Conservation (phyloP, 2,113 vertebrate species). For the Aphyosemion australe region DNA sequence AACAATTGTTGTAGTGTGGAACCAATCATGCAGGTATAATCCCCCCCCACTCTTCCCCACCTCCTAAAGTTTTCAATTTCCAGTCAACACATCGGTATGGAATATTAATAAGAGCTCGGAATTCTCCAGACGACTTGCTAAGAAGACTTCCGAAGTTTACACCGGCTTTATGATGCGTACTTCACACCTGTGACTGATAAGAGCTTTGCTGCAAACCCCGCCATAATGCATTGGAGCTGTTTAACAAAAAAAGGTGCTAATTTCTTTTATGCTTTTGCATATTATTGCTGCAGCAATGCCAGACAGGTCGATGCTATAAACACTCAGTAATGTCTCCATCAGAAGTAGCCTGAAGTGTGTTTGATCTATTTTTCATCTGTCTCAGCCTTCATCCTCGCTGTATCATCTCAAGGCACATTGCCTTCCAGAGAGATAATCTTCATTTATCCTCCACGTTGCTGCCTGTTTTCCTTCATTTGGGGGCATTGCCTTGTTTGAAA, state of each 20-base stretch:
- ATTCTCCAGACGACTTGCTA: slow-evolving; percentile 46
- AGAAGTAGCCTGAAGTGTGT: slow-evolving; percentile 25
- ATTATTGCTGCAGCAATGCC: slow-evolving; percentile 28
- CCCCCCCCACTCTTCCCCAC: slow-evolving; percentile 64
- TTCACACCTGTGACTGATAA: slow-evolving; percentile 29
- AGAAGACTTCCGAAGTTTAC: slow-evolving; percentile 63
- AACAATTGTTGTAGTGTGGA: slow-evolving; percentile 77
- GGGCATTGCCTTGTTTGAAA: slow-evolving; percentile 43
- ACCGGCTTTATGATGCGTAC: slow-evolving; percentile 48
- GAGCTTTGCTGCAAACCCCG: slow-evolving; percentile 13
- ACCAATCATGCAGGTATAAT: slow-evolving; percentile 80
- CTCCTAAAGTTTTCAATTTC: slow-evolving; percentile 78
- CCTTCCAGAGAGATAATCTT: slow-evolving; percentile 35
- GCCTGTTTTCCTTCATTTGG: slow-evolving; percentile 16
- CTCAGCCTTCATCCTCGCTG: slow-evolving; percentile 23
- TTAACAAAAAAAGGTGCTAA: slow-evolving; percentile 20
- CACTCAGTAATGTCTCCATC: slow-evolving; percentile 37
- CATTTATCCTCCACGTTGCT: slow-evolving; percentile 42
- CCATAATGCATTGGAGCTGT: slow-evolving; percentile 13
- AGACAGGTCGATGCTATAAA: slow-evolving; percentile 28
- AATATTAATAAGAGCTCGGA: slow-evolving; percentile 71
- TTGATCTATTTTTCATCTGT: slow-evolving; percentile 13
- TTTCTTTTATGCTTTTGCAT: slow-evolving; percentile 39
- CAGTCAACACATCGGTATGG: slow-evolving; percentile 56
- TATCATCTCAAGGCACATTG: slow-evolving; percentile 37